Evolutionary conservation across 2,113 vertebrate species (phyloP), one percentile per base, ranked within the genome.

Genomic region (Callaeas wilsoni): DNA sequence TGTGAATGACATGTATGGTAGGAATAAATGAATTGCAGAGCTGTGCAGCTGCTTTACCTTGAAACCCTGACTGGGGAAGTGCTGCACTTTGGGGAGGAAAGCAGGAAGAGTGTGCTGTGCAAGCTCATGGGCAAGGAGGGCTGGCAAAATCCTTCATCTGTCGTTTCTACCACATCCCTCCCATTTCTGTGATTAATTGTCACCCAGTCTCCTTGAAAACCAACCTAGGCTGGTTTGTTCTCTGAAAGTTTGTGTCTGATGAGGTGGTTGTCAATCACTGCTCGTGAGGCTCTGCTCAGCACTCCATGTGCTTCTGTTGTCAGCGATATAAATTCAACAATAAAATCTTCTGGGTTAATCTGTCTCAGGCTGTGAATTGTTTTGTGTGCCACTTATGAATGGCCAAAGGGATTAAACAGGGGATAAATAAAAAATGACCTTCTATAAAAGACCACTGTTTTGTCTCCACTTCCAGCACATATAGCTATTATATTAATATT

Each of bases 31-130:
- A 86, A 85, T 37, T 49, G 22, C 46, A 81, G 85, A 78, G 37
- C 78, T 65, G 39, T 2, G 18, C 90, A 84, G 89, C 94, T 96
- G 84, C 83, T 82, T 71, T 83, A 87, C 89, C 83, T 96, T 96
- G 90, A 81, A 92, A 83, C 46, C 10, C 0, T 56, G 52, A 47
- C 80, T 71, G 80, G 49, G 76, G 79, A 87, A 94, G 59, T 16
- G 41, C 69, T 89, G 33, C 65, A 62, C 50, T 47, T 90, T 4
- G 47, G 60, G 78, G 55, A 87, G 74, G 35, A 65, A 13, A 60
- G 32, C 70, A 10, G 41, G 13, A 23, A 9, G 18, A 21, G 47
- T 74, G 59, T 75, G 33, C 73, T 77, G 17, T 89, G 65, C 83
- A 69, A 64, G 55, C 35, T 65, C 44, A 19, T 15, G 59, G 63